Evolutionary conservation across 2,888 invertebrate genomes (phyloP).

Genomic region (Stratiomys singularior): DNA sequence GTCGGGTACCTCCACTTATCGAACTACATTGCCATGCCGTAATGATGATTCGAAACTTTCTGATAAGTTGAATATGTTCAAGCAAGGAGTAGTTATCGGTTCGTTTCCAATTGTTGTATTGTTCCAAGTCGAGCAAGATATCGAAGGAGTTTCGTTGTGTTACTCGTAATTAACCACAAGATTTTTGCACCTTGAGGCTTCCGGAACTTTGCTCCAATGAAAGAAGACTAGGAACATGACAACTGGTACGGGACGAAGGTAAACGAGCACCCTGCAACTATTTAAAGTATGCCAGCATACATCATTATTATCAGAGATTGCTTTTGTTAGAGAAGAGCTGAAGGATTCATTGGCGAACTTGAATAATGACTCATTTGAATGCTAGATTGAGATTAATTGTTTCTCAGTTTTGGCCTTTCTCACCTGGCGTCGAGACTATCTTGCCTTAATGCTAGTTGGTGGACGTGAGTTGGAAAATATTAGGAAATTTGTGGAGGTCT

Average conservation of each 20-base stretch:
- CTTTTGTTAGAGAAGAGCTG: not conserved
- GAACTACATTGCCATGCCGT: not conserved
- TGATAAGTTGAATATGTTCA: constrained; percentile 32
- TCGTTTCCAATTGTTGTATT: constrained; percentile 28
- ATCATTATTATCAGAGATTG: not conserved
- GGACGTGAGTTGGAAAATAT: too few species aligned
- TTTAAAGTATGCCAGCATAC: not conserved
- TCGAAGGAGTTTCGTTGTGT: constrained; percentile 32
- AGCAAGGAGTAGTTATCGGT: constrained; percentile 32
- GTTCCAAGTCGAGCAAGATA: constrained; percentile 21
- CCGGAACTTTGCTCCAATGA: constrained; percentile 8
- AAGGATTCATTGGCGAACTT: too few species aligned
- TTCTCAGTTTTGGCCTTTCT: too few species aligned
- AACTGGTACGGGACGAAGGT: not conserved
- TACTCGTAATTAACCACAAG: constrained; percentile 44
- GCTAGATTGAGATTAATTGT: too few species aligned
- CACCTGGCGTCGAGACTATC: too few species aligned
- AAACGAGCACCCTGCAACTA: not conserved
- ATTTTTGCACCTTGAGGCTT: constrained; percentile 30
- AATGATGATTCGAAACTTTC: constrained; percentile 40
- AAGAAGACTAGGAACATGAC: not conserved
- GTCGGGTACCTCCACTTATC: not conserved
- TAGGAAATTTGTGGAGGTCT: too few species aligned
- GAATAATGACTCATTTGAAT: too few species aligned
- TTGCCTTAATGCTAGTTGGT: too few species aligned